These are phyloP conservation scores for Aphis gossypii DNA, from an alignment of 1,140 invertebrate species.

Conservation along the genomic window DNA sequence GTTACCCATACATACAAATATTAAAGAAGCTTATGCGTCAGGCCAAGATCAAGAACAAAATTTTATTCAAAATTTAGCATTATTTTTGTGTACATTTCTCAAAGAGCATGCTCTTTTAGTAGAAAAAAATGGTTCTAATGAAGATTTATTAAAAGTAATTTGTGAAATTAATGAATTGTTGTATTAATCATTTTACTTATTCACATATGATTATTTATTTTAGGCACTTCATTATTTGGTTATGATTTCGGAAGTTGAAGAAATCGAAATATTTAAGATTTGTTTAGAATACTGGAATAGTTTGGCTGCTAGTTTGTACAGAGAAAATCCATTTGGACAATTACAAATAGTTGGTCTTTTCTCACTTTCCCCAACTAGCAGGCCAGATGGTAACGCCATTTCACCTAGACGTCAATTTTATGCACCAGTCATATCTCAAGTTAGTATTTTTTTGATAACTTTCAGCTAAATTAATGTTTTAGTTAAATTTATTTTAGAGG, in stretches of 20 bases:
- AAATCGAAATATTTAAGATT: conserved; percentile 99
- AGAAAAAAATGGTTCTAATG: conserved; percentile 79
- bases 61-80: conserved; percentile 97
- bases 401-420: conserved; percentile 72
- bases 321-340: conserved; percentile 70
- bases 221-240: conserved; percentile 91
- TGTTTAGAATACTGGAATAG: conserved; percentile 99
- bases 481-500: background rate
- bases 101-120: conserved; percentile 93
- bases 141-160: conserved; percentile 72
- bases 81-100: conserved; percentile 96
- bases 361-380: conserved; percentile 55
- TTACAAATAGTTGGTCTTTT: conserved; percentile 54
- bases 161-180: conserved; percentile 32
- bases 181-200: background rate
- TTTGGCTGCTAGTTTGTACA: conserved; percentile 89
- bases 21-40: conserved; percentile 89
- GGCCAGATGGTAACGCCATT: conserved; percentile 46
- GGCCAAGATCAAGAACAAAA: conserved; percentile 97
- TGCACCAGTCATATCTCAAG: conserved; percentile 81
- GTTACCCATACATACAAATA: conserved; percentile 88
- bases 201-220: conserved; percentile 54
- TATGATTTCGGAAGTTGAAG: conserved; percentile 97
- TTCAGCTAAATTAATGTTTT: background rate
- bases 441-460: conserved; percentile 59